Base-by-base conservation (phyloP, 2,797 vertebrate genomes). In the Erithacus rubecula region DNA sequence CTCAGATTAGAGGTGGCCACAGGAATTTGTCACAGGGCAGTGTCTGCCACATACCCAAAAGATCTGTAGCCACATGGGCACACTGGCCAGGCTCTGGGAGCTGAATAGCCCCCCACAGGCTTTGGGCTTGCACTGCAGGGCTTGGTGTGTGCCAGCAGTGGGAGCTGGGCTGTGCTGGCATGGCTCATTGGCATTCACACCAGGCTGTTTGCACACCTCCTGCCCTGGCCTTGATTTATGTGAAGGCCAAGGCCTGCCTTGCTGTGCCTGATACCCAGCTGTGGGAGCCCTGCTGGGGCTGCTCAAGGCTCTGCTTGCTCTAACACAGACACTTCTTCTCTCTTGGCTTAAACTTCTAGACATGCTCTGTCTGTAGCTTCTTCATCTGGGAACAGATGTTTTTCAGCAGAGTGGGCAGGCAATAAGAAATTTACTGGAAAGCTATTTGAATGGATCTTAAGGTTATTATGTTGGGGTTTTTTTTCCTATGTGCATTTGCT, bases 371-470 rank as follows among this genome's bases (percentile, higher is more conserved):
- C 82, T 79, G 27, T 55, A 56, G 55, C 67, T 77, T 76, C 80
- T 69, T 91, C 79, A 21, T 72, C 56, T 84, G 69, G 23, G 63
- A 94, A 68, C 83, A 95, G 91, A 84, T 94, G 95, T 93, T 96
- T 83, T 82, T 64, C 85, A 88, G 69, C 67, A 74, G 83, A 94
- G 74, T 68, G 80, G 43, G 74, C 68, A 85, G 46, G 74, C 90
- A 93, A 1, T 64, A 49, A 87, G 81, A 92, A 77, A 68, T 85
- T 63, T 43, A 69, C 93, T 89, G 90, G 86, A 82, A 96, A 95
- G 85, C 7, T 2, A 82, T 77, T 77, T 74, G 56, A 93, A 80
- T 85, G 47, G 63, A 46, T 93, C 89, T 94, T 90, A 90, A 87
- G 78, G 20, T 75, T 75, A 15, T 49, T 71, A 30, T 56, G 64